Evolutionary conservation across 2,888 invertebrate genomes (phyloP), one percentile per base, ranked within the genome.

Genomic region (Plutella xylostella): DNA sequence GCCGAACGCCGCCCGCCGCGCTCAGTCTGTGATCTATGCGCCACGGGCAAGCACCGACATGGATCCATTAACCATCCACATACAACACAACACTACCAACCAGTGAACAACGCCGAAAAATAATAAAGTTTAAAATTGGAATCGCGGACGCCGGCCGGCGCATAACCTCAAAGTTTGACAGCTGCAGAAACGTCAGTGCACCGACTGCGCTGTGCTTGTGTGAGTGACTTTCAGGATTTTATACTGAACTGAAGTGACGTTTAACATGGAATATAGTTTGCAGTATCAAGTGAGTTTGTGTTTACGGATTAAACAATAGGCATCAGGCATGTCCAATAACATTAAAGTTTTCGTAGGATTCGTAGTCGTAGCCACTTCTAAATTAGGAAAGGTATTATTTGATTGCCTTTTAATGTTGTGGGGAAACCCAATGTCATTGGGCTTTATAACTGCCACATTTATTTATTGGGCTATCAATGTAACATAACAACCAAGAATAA

Each of bases 1-100:
- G 74, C 15, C 6, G 28, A 12, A 57, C 68, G 63, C 60, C 56
- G 68, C 69, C 55, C 53, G 57, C 73, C 66, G 68, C 44, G 71
- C 75, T 82, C 83, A 83, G 83, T 83, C 74, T 65, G 79, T 82
- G 79, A 74, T 74, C 82, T 79, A 83, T 76, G 66, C 68, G 72
- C 64, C 56, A 77, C 72, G n/a, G n/a, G 82, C 78, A 83, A 83
- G 83, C 80, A 69, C 71, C 45, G n/a, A 19, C 22, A 43, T 41
- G 57, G 49, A 63, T 59, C 65, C 65, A 62, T 65, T 61, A 60
- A 60, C 56, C 45, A 50, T 51, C 40, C 17, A n/a, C 39, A 18
- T 7, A 19, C 4, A 39, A 20, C 18, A 28, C 28, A 28, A 28
- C n/a, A 3, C 28, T n/a, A n/a, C n/a, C n/a, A n/a, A n/a, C n/a